Base-by-base conservation (phyloP, 2,113 vertebrate species). In the Nibea albiflora region DNA sequence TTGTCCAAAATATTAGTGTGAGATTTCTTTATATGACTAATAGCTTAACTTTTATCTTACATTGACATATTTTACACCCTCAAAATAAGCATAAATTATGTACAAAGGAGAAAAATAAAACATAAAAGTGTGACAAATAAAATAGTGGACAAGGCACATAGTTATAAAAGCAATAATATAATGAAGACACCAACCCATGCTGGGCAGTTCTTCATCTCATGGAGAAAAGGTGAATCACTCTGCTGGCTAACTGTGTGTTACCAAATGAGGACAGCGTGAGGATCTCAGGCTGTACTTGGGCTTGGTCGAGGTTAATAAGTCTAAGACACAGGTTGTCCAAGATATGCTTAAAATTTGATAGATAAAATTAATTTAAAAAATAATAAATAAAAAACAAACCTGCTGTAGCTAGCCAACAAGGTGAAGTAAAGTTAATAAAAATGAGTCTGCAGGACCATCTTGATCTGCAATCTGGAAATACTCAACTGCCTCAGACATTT, bases 221-320 rank as follows among this genome's bases (percentile, higher is more conserved):
- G 61, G 35, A 66, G 39, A 31, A 78, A 78, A 57, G 63, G 44
- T 52, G 2, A 26, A 50, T 70, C 58, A 76, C 58, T 53, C 57
- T 63, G n/a, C n/a, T 64, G 57, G 70, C 71, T 57, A 49, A 85
- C 20, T 65, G 19, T 5, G 54, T 65, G 49, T 86, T 67, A 85
- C 72, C 54, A 87, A 84, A 86, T 73, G 78, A 69, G 78, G 75
- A 39, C 57, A 49, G 39, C 20, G 0, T 60, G 42, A 47, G 46
- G 71, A 67, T 67, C 61, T 46, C 53, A 81, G 67, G 11, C 61
- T 63, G 52, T 35, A n/a, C 54, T 84, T 20, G n/a, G 73, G 4
- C 65, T 44, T 44, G 49, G 35, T 35, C 7, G 35, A 35, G 35
- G 35, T 35, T 35, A 35, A 35, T 8, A 35, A 35, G 7, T 35